Conservation (phyloP, 2,797 vertebrate species). For the Macropodus opercularis region DNA sequence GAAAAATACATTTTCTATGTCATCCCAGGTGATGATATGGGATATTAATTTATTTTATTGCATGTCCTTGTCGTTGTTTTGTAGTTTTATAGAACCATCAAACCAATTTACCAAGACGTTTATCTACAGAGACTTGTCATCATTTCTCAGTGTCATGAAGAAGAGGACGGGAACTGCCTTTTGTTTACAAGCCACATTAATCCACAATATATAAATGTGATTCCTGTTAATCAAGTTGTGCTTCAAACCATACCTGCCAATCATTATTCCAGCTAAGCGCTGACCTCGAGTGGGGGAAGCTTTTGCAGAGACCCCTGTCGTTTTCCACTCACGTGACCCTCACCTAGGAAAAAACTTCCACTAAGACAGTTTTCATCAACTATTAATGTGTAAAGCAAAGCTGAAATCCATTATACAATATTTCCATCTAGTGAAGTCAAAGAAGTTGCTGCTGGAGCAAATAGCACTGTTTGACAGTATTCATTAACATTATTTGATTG, state of each 20-base stretch:
- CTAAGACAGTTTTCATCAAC: conserved; percentile 44
- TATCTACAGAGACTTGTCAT: no score
- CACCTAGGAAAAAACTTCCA: conserved; percentile 5
- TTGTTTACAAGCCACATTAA: neutral
- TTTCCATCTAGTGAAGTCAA: conserved; percentile 53
- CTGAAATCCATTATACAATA: conserved; percentile 14
- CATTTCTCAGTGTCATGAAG: conserved; percentile 3
- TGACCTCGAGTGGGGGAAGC: neutral
- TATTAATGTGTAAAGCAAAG: conserved; percentile 39
- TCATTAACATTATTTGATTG: conserved; percentile 63
- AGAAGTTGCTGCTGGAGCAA: conserved; percentile 35
- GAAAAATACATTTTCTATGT: no score
- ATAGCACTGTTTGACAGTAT: conserved; percentile 39
- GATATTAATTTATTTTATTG: no score
- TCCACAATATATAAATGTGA: conserved; percentile 15
- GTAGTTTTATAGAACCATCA: no score
- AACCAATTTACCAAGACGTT: no score
- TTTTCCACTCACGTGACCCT: conserved; percentile 36
- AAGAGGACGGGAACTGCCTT: conserved; percentile 2
- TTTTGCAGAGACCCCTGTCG: neutral
- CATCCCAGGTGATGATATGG: no score
- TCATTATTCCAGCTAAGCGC: conserved; percentile 10
- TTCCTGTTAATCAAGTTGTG: conserved; percentile 20
- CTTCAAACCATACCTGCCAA: neutral
- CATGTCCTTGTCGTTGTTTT: no score